A percentile compares a stretch with the other conserved stretches of the same genome.
Conservation (phyloP, 2,888 invertebrate species). For the Aleiodes leptofemur region DNA sequence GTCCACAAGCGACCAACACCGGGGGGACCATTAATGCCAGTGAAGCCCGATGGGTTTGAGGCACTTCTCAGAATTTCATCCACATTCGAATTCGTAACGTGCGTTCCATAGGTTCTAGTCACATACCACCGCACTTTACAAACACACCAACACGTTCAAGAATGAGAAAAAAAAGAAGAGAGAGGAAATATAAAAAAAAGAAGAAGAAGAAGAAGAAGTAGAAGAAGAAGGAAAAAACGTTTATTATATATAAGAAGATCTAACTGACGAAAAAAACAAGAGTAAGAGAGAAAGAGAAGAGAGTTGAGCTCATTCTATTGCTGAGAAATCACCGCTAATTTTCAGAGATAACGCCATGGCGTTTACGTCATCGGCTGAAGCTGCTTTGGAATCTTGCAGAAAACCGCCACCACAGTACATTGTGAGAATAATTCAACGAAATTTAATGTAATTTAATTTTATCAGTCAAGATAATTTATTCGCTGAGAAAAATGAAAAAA, state of each 20-base stretch:
- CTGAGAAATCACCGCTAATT: conserved; percentile 49
- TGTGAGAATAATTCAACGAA: not conserved
- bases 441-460: no score
- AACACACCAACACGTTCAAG: conserved; percentile 31
- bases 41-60: conserved; percentile 43
- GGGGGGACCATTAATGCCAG: conserved; percentile 46
- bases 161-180: conserved; percentile 7
- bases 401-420: not conserved
- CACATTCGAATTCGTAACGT: conserved; percentile 51
- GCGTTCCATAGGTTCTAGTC: conserved; percentile 40
- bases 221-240: not conserved
- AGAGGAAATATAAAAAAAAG: not conserved
- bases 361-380: conserved; percentile 50
- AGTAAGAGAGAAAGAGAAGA: not conserved
- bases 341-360: conserved; percentile 52
- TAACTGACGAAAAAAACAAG: conserved; percentile 19
- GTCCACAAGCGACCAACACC: conserved; percentile 43
- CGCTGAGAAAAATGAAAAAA: no score
- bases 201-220: not conserved
- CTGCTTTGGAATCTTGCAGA: not conserved
- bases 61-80: conserved; percentile 47
- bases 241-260: conserved; percentile 28
- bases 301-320: conserved; percentile 20
- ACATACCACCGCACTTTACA: conserved; percentile 31
- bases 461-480: no score